Base-by-base conservation (phyloP, 2,888 invertebrate species). In the Antitype chi region DNA sequence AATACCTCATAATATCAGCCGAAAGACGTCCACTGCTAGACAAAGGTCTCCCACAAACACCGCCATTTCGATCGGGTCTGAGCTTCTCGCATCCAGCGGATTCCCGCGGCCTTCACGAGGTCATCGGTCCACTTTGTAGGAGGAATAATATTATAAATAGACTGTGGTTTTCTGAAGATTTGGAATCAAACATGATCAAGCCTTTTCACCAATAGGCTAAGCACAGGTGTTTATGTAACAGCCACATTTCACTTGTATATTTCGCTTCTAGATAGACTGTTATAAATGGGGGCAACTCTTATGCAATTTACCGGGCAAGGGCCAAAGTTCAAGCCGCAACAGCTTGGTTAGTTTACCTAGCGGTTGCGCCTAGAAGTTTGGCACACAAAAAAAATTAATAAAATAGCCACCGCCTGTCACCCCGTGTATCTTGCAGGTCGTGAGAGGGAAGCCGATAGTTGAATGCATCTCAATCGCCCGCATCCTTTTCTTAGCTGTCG, bases 401-500 rank as follows among this genome's bases (percentile, higher is more conserved):
- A 52, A 43, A 66, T 23, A 4, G 13, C 28, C 15, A 25, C 8
- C 63, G 59, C 28, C 57, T 68, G 68, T 68, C 67, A 70, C 55
- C 32, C 43, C 63, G 71, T 57, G 57, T 11, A 25, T 49, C 23
- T 32, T 23, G 55, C 47, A 55, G 67, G 20, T 55, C 69, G 23
- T 70, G 62, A 84, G 84, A 71, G 60, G 72, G 72, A 79, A 74
- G 47, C 57, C 8, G 32, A 43, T 49, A 49, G 66, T 70, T 74
- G 67, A 68, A 28, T 67, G 66, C 62, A 70, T 47, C 85, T 49
- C 71, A 80, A 84, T 81, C 59, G 11, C 71, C 74, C 85, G 71
- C 85, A 84, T 82, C 85, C 82, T 81, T 23, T 82, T 81, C 82
- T 81, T 23, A 59, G 66, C 59, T 63, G 25, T n/a, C 53, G 81